phyloP scores from a whole-genome alignment of 2,797 vertebrate species.

The Sphenopsis melanotis region DNA sequence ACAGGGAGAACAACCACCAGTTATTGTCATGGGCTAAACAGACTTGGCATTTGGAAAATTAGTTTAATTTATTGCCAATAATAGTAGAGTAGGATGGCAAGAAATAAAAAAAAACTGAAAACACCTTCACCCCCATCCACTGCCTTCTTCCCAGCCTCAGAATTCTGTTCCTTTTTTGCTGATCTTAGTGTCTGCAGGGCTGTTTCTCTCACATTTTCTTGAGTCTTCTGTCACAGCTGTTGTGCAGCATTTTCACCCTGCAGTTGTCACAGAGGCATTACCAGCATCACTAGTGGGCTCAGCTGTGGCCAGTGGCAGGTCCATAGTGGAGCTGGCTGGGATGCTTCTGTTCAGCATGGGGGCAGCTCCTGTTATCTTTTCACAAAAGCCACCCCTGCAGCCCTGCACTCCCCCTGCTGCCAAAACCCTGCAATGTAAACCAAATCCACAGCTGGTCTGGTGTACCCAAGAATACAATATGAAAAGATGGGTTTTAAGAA shows the following conservation, averaged over 20 bases:
- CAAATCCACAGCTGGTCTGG: background rate
- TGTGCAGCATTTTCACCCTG: background rate
- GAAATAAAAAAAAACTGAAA: background rate
- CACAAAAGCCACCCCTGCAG: background rate
- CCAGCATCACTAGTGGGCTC: background rate
- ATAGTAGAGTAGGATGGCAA: background rate
- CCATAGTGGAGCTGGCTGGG: background rate
- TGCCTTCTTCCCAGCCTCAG: background rate
- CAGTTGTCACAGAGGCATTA: background rate
- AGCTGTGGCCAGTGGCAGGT: background rate
- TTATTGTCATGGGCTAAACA: background rate
- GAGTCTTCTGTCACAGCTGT: background rate
- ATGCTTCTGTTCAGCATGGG: background rate
- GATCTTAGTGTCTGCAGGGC: background rate
- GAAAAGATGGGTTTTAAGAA: background rate
- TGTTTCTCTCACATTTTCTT: background rate
- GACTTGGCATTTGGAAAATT: background rate
- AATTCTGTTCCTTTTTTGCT: background rate
- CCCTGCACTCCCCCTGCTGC: fast-evolving
- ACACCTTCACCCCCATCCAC: background rate
- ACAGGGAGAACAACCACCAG: background rate
- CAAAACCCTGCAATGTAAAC: background rate
- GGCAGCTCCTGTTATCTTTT: background rate
- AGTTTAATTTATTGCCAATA: background rate
- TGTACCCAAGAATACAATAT: background rate